phyloP scores from a whole-genome alignment of 1,140 invertebrate species.

The Babylonia areolata region DNA sequence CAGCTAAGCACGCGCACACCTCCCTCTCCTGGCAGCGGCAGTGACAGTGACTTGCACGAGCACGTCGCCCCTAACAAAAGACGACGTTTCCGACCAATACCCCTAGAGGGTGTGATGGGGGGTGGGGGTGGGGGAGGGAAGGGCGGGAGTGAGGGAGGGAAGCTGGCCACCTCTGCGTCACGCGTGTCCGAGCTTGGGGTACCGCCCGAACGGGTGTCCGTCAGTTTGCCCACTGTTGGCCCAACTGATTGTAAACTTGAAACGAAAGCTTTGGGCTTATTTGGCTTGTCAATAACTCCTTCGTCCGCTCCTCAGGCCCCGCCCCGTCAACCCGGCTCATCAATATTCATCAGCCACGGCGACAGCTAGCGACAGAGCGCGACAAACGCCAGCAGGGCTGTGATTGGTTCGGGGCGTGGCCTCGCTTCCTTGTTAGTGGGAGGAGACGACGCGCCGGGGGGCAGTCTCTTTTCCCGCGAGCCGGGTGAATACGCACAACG shows the following conservation, averaged over 20 bases:
- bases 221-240: slow-evolving; percentile 40
- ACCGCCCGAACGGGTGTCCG: not conserved
- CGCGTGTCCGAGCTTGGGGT: slow-evolving; percentile 8
- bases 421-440: not conserved
- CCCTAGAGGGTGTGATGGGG: not conserved
- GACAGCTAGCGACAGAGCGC: not conserved
- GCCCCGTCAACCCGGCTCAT: slow-evolving; percentile 14
- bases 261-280: slow-evolving; percentile 29
- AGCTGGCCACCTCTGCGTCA: slow-evolving; percentile 19
- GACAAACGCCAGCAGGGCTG: not conserved
- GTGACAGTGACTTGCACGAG: not conserved
- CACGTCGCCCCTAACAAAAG: not conserved
- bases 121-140: not conserved
- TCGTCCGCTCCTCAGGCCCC: not conserved
- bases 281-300: slow-evolving; percentile 34
- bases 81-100: not conserved
- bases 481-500: not conserved
- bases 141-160: not conserved
- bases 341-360: not conserved
- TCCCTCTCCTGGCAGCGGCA: too few species aligned
- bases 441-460: not conserved
- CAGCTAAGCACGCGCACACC: too few species aligned
- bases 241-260: slow-evolving; percentile 38
- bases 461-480: not conserved
- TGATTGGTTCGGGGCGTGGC: slow-evolving; percentile 21